phyloP scores from a whole-genome alignment of 2,113 vertebrate species.

The Microtus ochrogaster region DNA sequence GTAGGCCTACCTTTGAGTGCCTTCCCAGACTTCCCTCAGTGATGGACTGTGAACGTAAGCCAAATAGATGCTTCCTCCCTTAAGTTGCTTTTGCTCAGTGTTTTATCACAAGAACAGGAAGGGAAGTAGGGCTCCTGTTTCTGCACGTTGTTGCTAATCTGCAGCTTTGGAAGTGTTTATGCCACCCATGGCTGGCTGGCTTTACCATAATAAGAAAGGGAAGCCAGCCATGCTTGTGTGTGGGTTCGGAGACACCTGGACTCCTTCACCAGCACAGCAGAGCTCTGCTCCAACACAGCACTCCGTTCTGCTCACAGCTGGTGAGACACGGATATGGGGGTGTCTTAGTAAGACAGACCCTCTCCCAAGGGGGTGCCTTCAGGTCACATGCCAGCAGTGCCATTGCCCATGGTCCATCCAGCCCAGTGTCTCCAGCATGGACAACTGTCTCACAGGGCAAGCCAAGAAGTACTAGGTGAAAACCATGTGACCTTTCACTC shows the following conservation, averaged over 20 bases:
- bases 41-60: not conserved
- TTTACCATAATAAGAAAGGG: not conserved
- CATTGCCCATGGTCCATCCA: not conserved
- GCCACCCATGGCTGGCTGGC: not conserved
- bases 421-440: not conserved
- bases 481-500: not conserved
- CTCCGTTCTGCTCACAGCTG: not conserved
- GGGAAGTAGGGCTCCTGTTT: not conserved
- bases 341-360: not conserved
- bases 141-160: not conserved
- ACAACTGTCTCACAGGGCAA: not conserved
- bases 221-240: not conserved
- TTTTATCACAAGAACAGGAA: not conserved
- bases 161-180: not conserved
- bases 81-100: not conserved
- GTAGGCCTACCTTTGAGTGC: not conserved
- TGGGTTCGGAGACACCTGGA: not conserved
- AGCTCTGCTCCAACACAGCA: not conserved
- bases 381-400: no score
- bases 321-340: not conserved
- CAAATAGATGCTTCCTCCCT: not conserved
- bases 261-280: not conserved
- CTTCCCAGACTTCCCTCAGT: not conserved
- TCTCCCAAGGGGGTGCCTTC: not conserved
- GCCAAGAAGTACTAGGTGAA: not conserved